Percentiles rank a stretch among this genome's conserved stretches.
Evolutionary conservation across 2,888 invertebrate species (phyloP).

Genomic region (Pristionchus maxplancki): DNA sequence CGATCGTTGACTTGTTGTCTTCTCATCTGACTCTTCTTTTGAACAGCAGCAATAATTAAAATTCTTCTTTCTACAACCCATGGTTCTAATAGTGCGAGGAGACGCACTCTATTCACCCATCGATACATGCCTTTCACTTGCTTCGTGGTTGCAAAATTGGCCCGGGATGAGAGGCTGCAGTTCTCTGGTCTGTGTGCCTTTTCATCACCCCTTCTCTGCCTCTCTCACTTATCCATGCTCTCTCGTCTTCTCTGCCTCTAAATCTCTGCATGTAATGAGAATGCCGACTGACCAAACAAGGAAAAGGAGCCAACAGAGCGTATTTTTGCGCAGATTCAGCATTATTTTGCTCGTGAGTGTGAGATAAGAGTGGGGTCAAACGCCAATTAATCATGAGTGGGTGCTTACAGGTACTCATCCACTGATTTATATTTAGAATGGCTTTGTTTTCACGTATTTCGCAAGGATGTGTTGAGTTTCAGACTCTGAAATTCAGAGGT

Average conservation of each 20-base stretch:
- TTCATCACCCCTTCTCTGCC: neutral
- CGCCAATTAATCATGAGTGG: constrained; percentile 2
- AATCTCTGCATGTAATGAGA: constrained; percentile 15
- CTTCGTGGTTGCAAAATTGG: neutral
- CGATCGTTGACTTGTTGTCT: neutral
- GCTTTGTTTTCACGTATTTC: neutral
- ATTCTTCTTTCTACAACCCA: no score
- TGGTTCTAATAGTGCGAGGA: no score
- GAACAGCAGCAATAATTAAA: no score
- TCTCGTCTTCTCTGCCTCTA: constrained; percentile 8
- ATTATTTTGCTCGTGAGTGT: neutral
- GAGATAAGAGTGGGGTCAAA: constrained; percentile 12
- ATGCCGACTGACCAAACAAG: constrained; percentile 25
- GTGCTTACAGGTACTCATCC: neutral
- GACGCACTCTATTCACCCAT: no score
- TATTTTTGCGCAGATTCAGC: constrained; percentile 9
- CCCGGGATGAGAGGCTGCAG: neutral
- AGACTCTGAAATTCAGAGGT: no score
- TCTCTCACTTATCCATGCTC: neutral
- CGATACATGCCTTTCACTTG: neutral
- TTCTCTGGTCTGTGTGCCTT: neutral
- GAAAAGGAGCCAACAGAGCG: neutral
- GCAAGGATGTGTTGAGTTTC: no score
- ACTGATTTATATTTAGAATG: neutral
- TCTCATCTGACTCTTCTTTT: neutral